Base-by-base conservation (phyloP, 2,888 invertebrate species). In the Helicoverpa assulta region DNA sequence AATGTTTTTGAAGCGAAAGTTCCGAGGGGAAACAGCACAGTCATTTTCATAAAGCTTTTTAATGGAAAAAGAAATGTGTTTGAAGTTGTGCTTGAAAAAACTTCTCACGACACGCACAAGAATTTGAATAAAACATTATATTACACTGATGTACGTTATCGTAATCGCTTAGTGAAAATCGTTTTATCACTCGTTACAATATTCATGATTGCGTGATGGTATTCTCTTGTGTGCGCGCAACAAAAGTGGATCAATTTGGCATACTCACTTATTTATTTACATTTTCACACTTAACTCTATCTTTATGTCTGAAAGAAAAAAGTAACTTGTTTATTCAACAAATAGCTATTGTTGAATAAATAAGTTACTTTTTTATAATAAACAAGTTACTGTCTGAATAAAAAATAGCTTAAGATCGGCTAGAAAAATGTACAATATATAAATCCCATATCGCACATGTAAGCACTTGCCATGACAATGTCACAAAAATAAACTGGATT, bases 241-340 rank as follows among this genome's bases (percentile, higher is more conserved):
- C 21, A 18, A 75, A 54, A 58, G 58, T 75, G 18, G 75, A 68
- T 67, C 50, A 58, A 58, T 67, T 67, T 10, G 12, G 29, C 16
- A 40, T 26, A 8, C 7, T 47, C 47, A 47, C 47, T 47, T 47
- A 47, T 47, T 16, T n/a, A 47, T 47, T 40, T 16, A 47, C 33
- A 7, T 33, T 8, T 33, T 10, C 33, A 33, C 43, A 43, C 43
- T 43, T 43, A 43, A 14, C 43, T 33, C 10, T 33, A 33, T 33
- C 33, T 33, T 10, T 33, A 10, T 10, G 6, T 8, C 33, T 33
- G 10, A 33, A 10, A 33, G 33, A 33, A 8, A 33, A 33, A 43
- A 43, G 10, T 14, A 14, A 12, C 33, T 43, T 14, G 2, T 43
- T 43, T 43, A 5, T 43, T 43, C 12, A 43, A 16, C 4, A 43